Percentiles rank a stretch among this genome's conserved stretches.
Conservation (phyloP, 2,797 vertebrate species). For the Tokudaia tokunoshimensis region DNA sequence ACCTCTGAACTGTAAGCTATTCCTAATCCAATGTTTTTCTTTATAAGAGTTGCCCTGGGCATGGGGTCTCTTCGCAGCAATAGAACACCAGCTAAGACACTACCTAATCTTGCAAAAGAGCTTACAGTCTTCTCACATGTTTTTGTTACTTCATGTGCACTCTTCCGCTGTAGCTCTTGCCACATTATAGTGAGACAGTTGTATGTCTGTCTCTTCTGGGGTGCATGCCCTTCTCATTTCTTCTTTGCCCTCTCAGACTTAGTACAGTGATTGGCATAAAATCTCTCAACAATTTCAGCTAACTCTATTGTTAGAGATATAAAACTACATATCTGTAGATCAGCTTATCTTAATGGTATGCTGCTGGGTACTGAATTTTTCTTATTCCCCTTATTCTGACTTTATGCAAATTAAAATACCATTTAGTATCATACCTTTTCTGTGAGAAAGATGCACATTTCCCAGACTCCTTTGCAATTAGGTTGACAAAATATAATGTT, state of each 20-base stretch:
- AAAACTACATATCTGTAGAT: neutral
- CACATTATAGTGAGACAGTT: neutral
- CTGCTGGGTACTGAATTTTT: neutral
- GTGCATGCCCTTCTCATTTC: neutral
- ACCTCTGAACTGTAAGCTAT: neutral
- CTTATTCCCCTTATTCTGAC: neutral
- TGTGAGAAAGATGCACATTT: neutral
- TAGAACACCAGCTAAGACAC: neutral
- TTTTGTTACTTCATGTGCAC: neutral
- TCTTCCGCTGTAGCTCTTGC: neutral
- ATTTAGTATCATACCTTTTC: neutral
- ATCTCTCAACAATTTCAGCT: neutral
- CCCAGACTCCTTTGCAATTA: neutral
- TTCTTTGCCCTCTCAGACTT: neutral
- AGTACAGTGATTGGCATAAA: neutral
- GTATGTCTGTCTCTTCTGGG: neutral
- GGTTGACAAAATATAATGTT: neutral
- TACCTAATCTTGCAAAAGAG: neutral
- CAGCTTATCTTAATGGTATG: neutral
- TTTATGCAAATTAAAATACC: neutral
- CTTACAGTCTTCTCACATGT: neutral
- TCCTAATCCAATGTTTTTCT: neutral
- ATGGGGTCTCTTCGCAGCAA: neutral
- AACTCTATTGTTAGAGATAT: neutral
- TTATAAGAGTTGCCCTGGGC: neutral